These are phyloP conservation scores for Erebia ligea DNA, from an alignment of 2,888 invertebrate genomes.

Conservation along the genomic window DNA sequence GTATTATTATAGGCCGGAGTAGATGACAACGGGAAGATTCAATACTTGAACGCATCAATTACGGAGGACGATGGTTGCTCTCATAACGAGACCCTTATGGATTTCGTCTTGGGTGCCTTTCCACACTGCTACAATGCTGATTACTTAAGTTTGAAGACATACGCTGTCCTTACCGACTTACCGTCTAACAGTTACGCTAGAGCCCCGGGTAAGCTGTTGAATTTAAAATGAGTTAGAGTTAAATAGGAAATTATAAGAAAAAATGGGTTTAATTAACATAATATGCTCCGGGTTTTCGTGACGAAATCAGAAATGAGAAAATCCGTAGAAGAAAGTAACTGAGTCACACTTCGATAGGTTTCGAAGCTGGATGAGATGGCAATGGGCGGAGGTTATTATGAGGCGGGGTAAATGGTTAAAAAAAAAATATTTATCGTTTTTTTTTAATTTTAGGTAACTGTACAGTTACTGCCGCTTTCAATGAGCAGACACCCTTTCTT, in stretches of 20 bases:
- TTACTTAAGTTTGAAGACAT: slow-evolving; percentile 76
- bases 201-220: slow-evolving; percentile 82
- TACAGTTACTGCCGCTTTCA: no score
- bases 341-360: no score
- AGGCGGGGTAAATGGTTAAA: no score
- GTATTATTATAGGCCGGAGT: slow-evolving; percentile 77
- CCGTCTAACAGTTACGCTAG: slow-evolving; percentile 87
- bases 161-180: slow-evolving; percentile 83
- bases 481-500: no score
- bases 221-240: not conserved
- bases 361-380: no score
- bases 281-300: no score
- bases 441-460: no score
- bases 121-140: slow-evolving; percentile 81
- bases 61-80: slow-evolving; percentile 79
- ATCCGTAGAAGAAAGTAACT: no score
- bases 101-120: slow-evolving; percentile 59
- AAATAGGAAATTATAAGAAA: not conserved
- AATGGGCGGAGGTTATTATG: no score
- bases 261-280: not conserved
- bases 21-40: slow-evolving; percentile 85
- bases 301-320: no score
- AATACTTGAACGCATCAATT: slow-evolving; percentile 81
- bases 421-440: no score
- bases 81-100: slow-evolving; percentile 75